phyloP scores from a whole-genome alignment of 1,140 invertebrate species.

The Piezodorus guildinii region DNA sequence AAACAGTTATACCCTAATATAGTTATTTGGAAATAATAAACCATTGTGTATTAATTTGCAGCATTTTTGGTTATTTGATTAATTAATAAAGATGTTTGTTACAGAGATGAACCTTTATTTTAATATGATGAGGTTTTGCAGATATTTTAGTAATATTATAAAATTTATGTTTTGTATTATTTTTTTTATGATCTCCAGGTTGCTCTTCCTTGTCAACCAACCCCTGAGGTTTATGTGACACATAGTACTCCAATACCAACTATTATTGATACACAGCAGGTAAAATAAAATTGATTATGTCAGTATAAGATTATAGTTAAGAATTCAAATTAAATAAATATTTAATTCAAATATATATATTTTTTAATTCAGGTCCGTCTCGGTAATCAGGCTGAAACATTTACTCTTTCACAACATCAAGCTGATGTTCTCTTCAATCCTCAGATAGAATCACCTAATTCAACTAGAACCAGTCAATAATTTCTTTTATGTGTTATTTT shows the following conservation, averaged over 20 bases:
- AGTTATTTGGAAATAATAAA: too few species aligned
- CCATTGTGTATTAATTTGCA: too few species aligned
- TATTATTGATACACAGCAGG: constrained; percentile 22
- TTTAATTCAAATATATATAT: neutral
- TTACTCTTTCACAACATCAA: constrained; percentile 14
- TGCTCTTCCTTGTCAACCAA: constrained; percentile 15
- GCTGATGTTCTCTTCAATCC: constrained; percentile 19
- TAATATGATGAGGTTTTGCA: too few species aligned
- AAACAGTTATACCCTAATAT: too few species aligned
- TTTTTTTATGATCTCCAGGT: constrained; percentile 5
- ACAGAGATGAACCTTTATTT: too few species aligned
- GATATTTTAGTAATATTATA: too few species aligned
- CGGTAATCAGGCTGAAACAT: constrained; percentile 5
- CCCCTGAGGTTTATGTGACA: constrained; percentile 8
- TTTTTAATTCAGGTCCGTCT: constrained; percentile 14
- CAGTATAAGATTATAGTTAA: neutral
- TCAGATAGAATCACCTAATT: constrained; percentile 18
- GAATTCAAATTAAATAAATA: neutral
- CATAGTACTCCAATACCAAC: constrained; percentile 1
- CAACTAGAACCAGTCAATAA: constrained; percentile 21
- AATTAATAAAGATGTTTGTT: too few species aligned
- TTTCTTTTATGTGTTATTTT: neutral
- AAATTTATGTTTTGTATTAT: too few species aligned
- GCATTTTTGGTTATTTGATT: too few species aligned
- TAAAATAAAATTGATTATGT: neutral